These are phyloP conservation scores for Plectrocnemia conspersa DNA, from an alignment of 1,140 invertebrate species.

Conservation along the genomic window DNA sequence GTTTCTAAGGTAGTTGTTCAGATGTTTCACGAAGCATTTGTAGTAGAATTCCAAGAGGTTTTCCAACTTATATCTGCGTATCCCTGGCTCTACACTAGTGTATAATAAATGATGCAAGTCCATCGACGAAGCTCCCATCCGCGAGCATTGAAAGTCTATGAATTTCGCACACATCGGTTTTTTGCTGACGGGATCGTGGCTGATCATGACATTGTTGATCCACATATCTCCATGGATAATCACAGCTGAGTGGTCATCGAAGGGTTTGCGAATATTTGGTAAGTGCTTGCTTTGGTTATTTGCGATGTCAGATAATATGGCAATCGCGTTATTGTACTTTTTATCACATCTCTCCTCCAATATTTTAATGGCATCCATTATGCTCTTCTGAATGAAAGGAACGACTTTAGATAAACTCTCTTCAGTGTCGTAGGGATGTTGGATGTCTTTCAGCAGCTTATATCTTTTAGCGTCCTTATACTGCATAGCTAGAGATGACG, in stretches of 20 bases:
- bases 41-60: constrained; percentile 40
- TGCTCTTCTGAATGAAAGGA: constrained; percentile 8
- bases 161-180: constrained; percentile 37
- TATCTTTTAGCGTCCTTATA: constrained; percentile 37
- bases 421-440: constrained; percentile 24
- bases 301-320: constrained; percentile 7
- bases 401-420: neutral
- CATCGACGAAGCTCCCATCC: constrained; percentile 37
- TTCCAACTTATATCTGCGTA: constrained; percentile 39
- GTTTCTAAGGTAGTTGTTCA: constrained; percentile 23
- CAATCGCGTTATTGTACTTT: constrained; percentile 16
- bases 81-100: constrained; percentile 36
- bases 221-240: constrained; percentile 47
- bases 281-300: constrained; percentile 9
- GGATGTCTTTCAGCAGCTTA: constrained; percentile 14
- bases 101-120: constrained; percentile 44
- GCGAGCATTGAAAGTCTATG: constrained; percentile 43
- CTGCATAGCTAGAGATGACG: constrained; percentile 42
- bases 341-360: neutral
- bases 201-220: constrained; percentile 46
- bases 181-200: constrained; percentile 33
- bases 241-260: constrained; percentile 24
- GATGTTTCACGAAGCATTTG: constrained; percentile 29
- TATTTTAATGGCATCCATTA: constrained; percentile 17
- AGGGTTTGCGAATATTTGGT: neutral